Conservation (phyloP, 2,888 invertebrate species). For the Netelia inedita region DNA sequence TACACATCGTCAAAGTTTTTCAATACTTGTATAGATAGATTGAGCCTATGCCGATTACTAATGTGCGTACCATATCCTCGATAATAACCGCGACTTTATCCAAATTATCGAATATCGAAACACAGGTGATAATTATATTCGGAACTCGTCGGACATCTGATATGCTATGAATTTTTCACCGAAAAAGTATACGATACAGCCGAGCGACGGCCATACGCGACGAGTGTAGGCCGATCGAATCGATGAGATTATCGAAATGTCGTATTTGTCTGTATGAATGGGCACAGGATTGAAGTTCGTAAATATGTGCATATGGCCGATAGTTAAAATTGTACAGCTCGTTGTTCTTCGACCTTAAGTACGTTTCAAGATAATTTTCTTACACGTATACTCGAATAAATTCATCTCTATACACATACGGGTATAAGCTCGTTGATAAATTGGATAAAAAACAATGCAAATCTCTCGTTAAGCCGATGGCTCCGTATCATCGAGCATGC, state of each 20-base stretch:
- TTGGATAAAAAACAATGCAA: constrained; percentile 57
- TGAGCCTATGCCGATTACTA: constrained; percentile 17
- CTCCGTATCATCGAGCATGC: constrained; percentile 75
- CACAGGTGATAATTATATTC: not conserved
- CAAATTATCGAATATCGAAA: constrained; percentile 1
- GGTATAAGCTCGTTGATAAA: constrained; percentile 74
- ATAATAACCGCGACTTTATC: constrained; percentile 28
- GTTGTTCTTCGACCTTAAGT: constrained; percentile 66
- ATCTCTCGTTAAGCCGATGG: constrained; percentile 53
- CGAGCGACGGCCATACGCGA: not conserved
- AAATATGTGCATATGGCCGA: constrained; percentile 1
- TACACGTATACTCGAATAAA: constrained; percentile 64
- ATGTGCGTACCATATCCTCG: not conserved
- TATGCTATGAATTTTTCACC: constrained; percentile 33
- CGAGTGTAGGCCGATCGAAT: constrained; percentile 23
- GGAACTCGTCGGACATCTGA: constrained; percentile 27
- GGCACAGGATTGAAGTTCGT: not conserved
- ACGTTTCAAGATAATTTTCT: constrained; percentile 68
- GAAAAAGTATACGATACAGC: not conserved
- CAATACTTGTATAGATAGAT: not conserved
- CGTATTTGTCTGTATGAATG: not conserved
- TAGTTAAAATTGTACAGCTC: constrained; percentile 17
- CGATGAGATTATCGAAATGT: constrained; percentile 20
- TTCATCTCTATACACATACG: constrained; percentile 75
- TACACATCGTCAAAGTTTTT: not conserved